A percentile compares a stretch with the other conserved stretches of the same genome.
Evolutionary conservation across 2,797 vertebrate genomes (phyloP).

Genomic region (Acrocephalus scirpaceus): DNA sequence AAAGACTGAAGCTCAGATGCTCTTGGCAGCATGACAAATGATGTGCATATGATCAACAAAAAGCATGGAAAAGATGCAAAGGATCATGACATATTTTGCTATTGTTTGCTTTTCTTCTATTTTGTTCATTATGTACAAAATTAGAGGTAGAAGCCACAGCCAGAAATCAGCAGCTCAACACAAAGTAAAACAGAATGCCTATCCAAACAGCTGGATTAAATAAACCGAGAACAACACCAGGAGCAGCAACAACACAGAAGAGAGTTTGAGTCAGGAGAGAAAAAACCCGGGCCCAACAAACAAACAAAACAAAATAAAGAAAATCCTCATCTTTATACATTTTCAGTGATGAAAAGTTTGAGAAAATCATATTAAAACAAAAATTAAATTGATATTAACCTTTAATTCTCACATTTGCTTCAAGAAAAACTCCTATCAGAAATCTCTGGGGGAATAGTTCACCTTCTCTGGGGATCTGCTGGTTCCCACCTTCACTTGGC

Average conservation of each 20-base stretch:
- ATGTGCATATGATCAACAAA: slow-evolving; percentile 24
- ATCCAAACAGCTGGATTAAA: not conserved
- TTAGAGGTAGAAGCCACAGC: not conserved
- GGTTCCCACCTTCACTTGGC: not conserved
- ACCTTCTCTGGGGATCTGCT: not conserved
- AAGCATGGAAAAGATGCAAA: slow-evolving; percentile 21
- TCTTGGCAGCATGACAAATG: slow-evolving; percentile 40
- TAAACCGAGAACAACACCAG: not conserved
- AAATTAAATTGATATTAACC: not conserved
- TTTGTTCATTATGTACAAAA: slow-evolving; percentile 56
- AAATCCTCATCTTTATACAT: not conserved
- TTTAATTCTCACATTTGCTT: not conserved
- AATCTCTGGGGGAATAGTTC: not conserved
- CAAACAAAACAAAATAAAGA: not conserved
- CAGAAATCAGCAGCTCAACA: slow-evolving; percentile 28
- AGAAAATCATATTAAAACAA: not conserved
- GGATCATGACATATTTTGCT: slow-evolving; percentile 43
- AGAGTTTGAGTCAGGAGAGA: not conserved
- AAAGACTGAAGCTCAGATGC: slow-evolving; percentile 24
- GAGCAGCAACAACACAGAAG: not conserved
- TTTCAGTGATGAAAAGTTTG: not conserved
- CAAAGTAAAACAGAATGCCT: not conserved
- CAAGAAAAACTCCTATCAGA: not conserved
- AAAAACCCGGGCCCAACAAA: not conserved
- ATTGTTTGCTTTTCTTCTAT: slow-evolving; percentile 24